Evolutionary conservation across 64 coral and sea anemone species (phyloP), one percentile per base, ranked within the genome.

Genomic region (Catalaphyllia jardinei): DNA sequence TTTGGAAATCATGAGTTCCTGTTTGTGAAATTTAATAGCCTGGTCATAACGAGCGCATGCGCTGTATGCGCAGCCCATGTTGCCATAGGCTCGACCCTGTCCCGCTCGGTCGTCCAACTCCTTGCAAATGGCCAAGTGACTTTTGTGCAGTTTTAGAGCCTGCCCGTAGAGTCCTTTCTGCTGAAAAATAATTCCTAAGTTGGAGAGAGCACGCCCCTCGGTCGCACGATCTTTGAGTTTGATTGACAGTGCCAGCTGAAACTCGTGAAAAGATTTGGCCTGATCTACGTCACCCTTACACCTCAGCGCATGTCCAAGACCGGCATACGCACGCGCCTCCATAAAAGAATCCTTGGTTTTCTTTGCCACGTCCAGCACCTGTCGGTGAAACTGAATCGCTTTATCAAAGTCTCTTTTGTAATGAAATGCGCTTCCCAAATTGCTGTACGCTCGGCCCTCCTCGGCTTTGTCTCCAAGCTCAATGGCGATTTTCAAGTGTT

Each of bases 41-140:
- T 99, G 97, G n/a, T 99, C 97, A 65, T 95, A 99, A 72, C 88
- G 75, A 3, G 91, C 91, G 4, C 95, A 86, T 8, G 93, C 97
- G 63, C 94, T 95, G 84, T 99, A 99, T 0, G 97, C 97, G 84
- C 97, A 99, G 67, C 97, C 97, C 97, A 99, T 99, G 86, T 99
- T 99, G 3, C 97, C 97, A 61, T 99, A 95, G 12, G 97, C 97
- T 42, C 88, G 97, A 17, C 97, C 97, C 73, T 99, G 97, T 25
- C 97, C 97, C 17, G 97, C 97, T 80, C 97, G 87, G 38, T 99
- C 97, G 13, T 86, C 91, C 51, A 93, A 75, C 38, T 99, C 97
- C 61, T 99, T 95, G 63, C 97, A 99, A 39, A 99, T 93, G 0
- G 94, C 91, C 76, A 99, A 78, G 73, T 99, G 97, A 18, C 63